Evolutionary conservation across 2,888 invertebrate species (phyloP).

Genomic region (Polydrusus tereticollis): DNA sequence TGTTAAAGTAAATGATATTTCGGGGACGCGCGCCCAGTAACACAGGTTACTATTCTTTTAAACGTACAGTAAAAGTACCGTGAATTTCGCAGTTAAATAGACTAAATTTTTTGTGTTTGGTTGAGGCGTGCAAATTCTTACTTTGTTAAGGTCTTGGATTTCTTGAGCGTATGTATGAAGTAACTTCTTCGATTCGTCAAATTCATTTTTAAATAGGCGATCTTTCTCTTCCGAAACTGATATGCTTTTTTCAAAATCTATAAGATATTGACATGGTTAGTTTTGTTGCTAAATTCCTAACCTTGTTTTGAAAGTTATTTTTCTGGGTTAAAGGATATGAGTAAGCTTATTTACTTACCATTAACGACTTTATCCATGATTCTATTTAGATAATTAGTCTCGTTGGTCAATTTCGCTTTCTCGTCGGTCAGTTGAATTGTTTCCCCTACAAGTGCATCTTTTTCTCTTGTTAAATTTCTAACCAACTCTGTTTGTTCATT

Average conservation of each 20-base stretch:
- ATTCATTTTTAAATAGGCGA: conserved; percentile 52
- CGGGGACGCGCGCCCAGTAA: no score
- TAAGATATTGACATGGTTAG: neutral
- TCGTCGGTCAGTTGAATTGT: conserved; percentile 49
- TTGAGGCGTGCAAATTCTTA: no score
- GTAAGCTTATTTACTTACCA: no score
- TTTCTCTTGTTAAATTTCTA: conserved; percentile 31
- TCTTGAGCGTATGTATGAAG: conserved; percentile 41
- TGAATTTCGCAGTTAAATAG: no score
- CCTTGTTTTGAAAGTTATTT: no score
- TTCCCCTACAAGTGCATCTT: conserved; percentile 40
- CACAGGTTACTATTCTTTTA: no score
- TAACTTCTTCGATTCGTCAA: conserved; percentile 50
- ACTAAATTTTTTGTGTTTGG: no score
- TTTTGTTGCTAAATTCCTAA: no score
- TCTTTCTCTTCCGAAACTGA: conserved; percentile 52
- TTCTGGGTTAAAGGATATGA: no score
- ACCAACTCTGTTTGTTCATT: conserved; percentile 54
- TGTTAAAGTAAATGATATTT: no score
- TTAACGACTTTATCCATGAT: conserved; percentile 55
- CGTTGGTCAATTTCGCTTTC: conserved; percentile 51
- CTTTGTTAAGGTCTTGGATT: conserved; percentile 47
- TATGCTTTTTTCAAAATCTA: conserved; percentile 55
- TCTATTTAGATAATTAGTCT: conserved; percentile 52
- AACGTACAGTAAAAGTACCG: no score